Percentiles rank a stretch among this genome's conserved stretches.
Conservation (phyloP, 2,797 vertebrate species). For the Eulemur albifrons region DNA sequence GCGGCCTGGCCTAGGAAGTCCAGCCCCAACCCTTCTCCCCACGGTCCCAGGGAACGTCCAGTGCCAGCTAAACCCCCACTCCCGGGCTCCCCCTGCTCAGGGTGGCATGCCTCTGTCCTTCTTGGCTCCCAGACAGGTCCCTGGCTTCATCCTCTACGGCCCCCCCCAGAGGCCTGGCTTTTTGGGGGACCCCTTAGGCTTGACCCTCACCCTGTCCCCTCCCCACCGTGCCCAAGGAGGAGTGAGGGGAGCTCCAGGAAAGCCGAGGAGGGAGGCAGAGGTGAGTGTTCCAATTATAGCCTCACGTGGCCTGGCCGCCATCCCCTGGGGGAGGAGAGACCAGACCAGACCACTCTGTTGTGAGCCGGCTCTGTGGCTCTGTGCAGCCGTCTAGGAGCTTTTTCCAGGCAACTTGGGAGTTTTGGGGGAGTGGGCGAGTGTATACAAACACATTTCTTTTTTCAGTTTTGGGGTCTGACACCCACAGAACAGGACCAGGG, state of each 20-base stretch:
- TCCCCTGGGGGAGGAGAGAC: neutral
- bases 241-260: neutral
- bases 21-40: too few species aligned
- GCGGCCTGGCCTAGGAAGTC: neutral
- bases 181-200: neutral
- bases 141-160: neutral
- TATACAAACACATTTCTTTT: neutral
- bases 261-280: neutral
- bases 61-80: neutral
- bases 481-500: neutral
- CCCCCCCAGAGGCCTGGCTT: neutral
- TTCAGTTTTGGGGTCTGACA: neutral
- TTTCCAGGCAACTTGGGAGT: neutral
- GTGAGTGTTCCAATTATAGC: neutral
- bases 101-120: neutral
- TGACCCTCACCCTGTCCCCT: neutral
- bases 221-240: neutral
- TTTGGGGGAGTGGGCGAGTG: neutral
- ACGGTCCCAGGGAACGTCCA: neutral
- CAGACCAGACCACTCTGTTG: neutral
- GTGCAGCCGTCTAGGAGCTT: neutral
- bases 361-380: neutral
- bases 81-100: neutral
- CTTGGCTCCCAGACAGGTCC: neutral
- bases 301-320: fast-evolving